phyloP scores from a whole-genome alignment of 2,113 vertebrate genomes.

The Todiramphus chloris region DNA sequence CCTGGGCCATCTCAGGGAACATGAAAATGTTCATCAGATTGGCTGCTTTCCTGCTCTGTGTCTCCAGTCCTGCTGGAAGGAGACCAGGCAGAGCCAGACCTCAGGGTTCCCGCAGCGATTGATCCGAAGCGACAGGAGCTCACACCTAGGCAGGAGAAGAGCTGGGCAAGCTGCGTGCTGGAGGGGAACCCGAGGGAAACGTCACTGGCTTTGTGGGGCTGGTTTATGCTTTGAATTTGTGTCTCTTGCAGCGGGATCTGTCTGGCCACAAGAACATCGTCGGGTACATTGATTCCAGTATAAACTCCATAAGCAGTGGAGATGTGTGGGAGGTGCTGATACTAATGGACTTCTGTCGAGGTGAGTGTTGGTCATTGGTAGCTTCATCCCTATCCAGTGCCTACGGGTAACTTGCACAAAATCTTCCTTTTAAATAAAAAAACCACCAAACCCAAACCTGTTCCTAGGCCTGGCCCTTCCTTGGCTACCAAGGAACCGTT shows the following conservation, averaged over 20 bases:
- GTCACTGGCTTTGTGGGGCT: rapidly evolving
- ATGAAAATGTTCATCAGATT: not conserved
- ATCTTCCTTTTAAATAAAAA: not conserved
- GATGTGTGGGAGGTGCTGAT: constrained; percentile 98
- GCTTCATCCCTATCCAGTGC: not conserved
- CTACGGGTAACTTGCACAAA: not conserved
- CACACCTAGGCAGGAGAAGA: not conserved
- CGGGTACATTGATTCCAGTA: constrained; percentile 94
- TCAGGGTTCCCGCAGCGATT: rapidly evolving
- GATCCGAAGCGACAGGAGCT: not conserved
- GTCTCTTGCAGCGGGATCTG: constrained; percentile 85
- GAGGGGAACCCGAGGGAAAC: not conserved
- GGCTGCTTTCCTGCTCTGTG: not conserved
- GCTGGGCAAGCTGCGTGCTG: not conserved
- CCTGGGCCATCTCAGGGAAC: not conserved
- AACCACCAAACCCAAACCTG: too few relatives aligned
- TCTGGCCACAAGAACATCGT: constrained; percentile 97
- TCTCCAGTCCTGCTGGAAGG: not conserved
- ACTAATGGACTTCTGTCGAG: constrained; percentile 97
- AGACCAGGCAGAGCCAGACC: not conserved
- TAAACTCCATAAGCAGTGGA: constrained; percentile 88
- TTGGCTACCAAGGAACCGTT: not conserved
- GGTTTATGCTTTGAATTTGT: not conserved
- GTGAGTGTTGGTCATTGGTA: constrained; percentile 63
- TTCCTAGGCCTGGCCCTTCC: not conserved